Base-by-base conservation (phyloP, 23 tunicate genomes). In the Phallusia fumigata region DNA sequence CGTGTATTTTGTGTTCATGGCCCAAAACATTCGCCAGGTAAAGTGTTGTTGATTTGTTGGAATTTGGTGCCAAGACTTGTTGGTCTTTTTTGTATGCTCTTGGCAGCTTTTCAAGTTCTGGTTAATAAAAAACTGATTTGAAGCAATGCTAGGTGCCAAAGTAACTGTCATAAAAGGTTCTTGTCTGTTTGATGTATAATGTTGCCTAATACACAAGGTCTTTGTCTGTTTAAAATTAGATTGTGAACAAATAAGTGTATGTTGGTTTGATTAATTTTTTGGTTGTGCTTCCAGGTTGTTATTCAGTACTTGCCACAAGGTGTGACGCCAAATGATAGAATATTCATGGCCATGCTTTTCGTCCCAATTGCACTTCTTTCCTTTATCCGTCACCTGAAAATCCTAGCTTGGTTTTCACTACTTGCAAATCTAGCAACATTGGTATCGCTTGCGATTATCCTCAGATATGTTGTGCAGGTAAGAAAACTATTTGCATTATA, bases 1-100 rank as follows among this genome's bases (percentile, higher is more conserved):
- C 16, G 96, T 86, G 31, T 95, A 95, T 74, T 90, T 95, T 51
- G 99, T 95, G 24, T 95, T 95, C 50, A 95, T 95, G 84, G 96
- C 87, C 0, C 93, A 87, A 76, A 95, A 95, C 80, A 90, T 95
- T 73, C 76, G 87, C 26, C 96, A 95, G 85, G 99, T 95, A 89
- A 21, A 32, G 31, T 21, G 6, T 16, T 78, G 30, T 10, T 0
- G 32, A 28, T 77, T 77, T 33, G 0, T 33, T n/a, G 58, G 18
- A 13, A 18, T 51, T 51, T 51, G 18, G 18, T 51, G 58, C 15
- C 58, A 51, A 51, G 18, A 13, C 58, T 18, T 51, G 58, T 51
- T 51, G 18, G 18, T n/a, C n/a, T n/a, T n/a, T n/a, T n/a, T n/a
- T n/a, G n/a, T n/a, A n/a, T n/a, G n/a, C n/a, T n/a, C n/a, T n/a